Evolutionary conservation across 2,113 vertebrate genomes (phyloP).

Genomic region (Taurulus bubalis): DNA sequence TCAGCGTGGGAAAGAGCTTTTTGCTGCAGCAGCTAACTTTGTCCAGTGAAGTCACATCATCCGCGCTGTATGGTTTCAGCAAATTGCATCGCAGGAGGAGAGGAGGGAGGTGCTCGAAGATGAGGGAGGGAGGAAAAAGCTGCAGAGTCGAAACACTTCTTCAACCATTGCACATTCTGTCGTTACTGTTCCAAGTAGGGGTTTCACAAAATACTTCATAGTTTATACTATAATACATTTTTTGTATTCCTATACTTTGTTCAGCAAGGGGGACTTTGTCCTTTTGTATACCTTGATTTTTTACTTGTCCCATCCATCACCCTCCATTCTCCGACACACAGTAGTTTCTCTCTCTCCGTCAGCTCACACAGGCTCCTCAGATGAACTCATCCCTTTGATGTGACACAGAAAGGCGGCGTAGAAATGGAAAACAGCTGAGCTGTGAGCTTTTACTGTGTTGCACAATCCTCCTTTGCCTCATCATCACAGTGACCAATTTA

Average conservation of each 20-base stretch:
- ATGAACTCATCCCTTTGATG: conserved; percentile 69
- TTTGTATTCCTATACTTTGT: not conserved
- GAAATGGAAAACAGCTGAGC: conserved; percentile 60
- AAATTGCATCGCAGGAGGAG: conserved; percentile 44
- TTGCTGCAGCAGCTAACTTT: conserved; percentile 71
- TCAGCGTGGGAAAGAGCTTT: conserved; percentile 73
- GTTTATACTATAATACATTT: not conserved
- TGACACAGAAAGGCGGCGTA: conserved; percentile 43
- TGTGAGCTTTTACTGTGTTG: conserved; percentile 57
- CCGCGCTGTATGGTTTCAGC: conserved; percentile 49
- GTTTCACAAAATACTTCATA: not conserved
- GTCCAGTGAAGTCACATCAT: conserved; percentile 63
- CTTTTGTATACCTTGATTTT: conserved; percentile 14
- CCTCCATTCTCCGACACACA: not conserved
- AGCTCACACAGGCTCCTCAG: conserved; percentile 20
- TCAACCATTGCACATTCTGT: not conserved
- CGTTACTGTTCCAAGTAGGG: not conserved
- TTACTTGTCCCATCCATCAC: not conserved
- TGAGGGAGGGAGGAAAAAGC: not conserved
- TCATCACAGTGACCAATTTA: conserved; percentile 71
- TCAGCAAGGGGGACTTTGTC: not conserved
- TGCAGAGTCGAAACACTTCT: conserved; percentile 5
- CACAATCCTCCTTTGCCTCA: conserved; percentile 63
- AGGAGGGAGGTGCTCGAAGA: conserved; percentile 7
- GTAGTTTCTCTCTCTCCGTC: not conserved